Evolutionary conservation across 2,797 vertebrate species (phyloP), one percentile per base, ranked within the genome.

Genomic region (Ctenopoma multispine): DNA sequence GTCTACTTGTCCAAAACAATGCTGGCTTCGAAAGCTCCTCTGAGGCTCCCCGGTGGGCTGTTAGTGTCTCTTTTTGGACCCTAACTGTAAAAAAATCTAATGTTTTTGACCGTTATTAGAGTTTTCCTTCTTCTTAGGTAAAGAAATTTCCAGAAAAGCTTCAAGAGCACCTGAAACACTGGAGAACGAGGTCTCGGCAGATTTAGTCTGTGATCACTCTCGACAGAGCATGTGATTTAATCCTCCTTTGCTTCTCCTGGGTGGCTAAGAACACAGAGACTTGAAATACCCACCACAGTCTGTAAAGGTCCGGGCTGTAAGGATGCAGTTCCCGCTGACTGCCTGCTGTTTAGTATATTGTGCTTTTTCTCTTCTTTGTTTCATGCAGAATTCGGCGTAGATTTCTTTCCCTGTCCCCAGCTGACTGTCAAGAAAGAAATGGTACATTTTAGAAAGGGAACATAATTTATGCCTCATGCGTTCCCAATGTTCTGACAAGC

Each of bases 171-270:
- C 54, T 57, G 1, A 0, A 49, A n/a, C 7, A 1, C 46, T 46
- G 34, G 34, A 69, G 46, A 68, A 31, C 11, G 14, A 61, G 43
- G 58, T 71, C 66, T 62, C 43, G 2, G 68, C 46, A 69, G 69
- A 59, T 74, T 24, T 46, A 62, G 56, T 61, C 66, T 73, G 66
- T 51, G 62, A 65, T 79, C 73, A 34, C 44, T 63, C 46, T 54
- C 56, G 54, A 63, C 5, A 7, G 70, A 83, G 53, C 78, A 79
- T 60, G 80, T 83, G 88, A 88, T 76, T 77, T 77, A 88, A 87
- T 86, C 80, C 84, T 81, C 65, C 17, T 21, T 64, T 15, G 29
- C 58, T 40, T 79, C 78, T 77, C 67, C 51, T 56, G 81, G 84
- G 75, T 86, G 87, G 77, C 62, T 55, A 27, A 48, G 34, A 60